Base-by-base conservation (phyloP, 35 echinoderm and acorn worm genomes). In the Ptychodera flava region DNA sequence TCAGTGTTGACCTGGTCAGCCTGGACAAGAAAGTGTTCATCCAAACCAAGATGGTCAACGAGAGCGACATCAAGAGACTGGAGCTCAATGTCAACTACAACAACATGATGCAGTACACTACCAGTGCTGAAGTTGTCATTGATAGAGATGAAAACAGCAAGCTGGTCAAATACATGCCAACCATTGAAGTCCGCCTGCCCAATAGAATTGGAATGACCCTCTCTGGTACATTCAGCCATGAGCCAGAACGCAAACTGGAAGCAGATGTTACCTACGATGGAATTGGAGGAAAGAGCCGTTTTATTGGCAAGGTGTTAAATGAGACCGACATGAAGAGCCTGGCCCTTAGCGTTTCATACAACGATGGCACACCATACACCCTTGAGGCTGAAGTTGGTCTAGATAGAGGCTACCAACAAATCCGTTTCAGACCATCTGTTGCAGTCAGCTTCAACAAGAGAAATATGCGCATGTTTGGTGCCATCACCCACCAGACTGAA, bases 1-100 rank as follows among this genome's bases (percentile, higher is more conserved):
- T 97, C 53, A 82, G 29, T 16, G 33, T 90, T 0, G 79, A 97
- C 1, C 0, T 92, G 12, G 36, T 37, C 1, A 76, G 78, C 22
- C 90, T 90, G 35, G 37, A 16, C 12, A 64, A 28, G 82, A 83
- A 83, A 36, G 29, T 83, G 82, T 83, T 28, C 35, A n/a, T 36
- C 33, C 34, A 1, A 83, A 83, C 82, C 35, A 83, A 30, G 82
- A 34, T 36, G 37, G 35, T 83, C 82, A 30, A 37, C 34, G 45
- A 64, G 45, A 64, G 6, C 22, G 45, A 64, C 45, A 12, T 64
- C 6, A 64, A 64, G 45, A 64, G 22, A 64, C 6, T 22, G 22
- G 45, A 64, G 22, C 22, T 64, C 45, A 64, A 64, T 22, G 6
- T 64, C 45, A 64, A 64, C 45, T 64, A 64, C 45, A 64, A 64